These are phyloP conservation scores for Lydus trimaculatus DNA, from an alignment of 2,888 invertebrate species.

Conservation along the genomic window DNA sequence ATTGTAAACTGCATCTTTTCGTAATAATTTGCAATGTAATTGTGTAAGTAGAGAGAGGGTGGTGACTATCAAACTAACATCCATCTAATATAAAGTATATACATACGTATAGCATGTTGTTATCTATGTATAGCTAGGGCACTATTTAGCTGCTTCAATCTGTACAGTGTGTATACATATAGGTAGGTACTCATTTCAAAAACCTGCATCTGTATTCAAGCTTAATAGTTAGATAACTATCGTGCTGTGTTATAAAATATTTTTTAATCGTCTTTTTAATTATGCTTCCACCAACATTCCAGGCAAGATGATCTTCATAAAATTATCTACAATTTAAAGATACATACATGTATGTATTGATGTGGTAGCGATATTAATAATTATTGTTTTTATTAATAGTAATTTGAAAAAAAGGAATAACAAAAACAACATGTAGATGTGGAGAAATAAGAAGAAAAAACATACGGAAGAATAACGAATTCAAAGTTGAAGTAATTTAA, in stretches of 20 bases:
- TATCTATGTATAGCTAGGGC: neutral
- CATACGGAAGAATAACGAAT: neutral
- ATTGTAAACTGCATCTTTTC: too few species aligned
- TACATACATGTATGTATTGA: neutral
- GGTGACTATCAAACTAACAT: neutral
- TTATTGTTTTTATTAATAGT: neutral
- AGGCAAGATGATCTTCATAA: conserved; percentile 39
- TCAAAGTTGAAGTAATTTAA: conserved; percentile 13
- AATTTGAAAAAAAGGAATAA: neutral
- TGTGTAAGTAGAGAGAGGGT: neutral
- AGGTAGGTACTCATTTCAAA: neutral
- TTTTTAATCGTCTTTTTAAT: conserved; percentile 35
- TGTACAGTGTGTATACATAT: too few species aligned
- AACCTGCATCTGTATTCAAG: conserved; percentile 32
- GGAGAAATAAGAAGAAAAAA: neutral
- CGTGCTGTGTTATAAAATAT: conserved; percentile 35
- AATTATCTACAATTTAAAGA: conserved; percentile 16
- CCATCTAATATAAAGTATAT: neutral
- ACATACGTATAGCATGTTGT: neutral
- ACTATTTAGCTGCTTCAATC: neutral
- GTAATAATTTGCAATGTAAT: too few species aligned
- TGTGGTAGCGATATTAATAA: neutral
- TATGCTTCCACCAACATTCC: conserved; percentile 34
- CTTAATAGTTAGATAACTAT: conserved; percentile 40
- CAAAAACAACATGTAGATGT: neutral